A percentile compares a stretch with the other conserved stretches of the same genome.
Conservation (phyloP, 2,888 invertebrate genomes). For the Lottia gigantea region DNA sequence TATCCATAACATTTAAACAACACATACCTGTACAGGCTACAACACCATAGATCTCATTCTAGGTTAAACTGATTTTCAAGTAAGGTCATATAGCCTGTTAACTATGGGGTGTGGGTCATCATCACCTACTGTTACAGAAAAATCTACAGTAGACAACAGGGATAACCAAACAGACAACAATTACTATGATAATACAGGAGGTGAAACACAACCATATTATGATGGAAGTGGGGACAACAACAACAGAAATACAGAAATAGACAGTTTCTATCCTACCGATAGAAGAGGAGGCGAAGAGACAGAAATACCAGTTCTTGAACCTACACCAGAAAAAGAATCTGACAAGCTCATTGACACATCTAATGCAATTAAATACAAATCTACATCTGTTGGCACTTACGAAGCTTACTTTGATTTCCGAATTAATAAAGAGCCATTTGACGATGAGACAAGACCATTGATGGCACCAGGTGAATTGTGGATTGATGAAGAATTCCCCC, state of each 20-base stretch:
- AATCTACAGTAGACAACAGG: not conserved
- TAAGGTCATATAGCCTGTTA: too few species aligned
- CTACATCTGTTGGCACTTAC: constrained; percentile 26
- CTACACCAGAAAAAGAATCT: constrained; percentile 1
- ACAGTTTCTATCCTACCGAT: not conserved
- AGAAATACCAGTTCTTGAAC: not conserved
- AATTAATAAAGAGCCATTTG: constrained; percentile 27
- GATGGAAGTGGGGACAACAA: constrained; percentile 18
- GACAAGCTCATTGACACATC: constrained; percentile 6
- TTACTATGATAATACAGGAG: constrained; percentile 10
- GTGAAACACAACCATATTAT: not conserved
- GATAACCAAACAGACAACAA: constrained; percentile 6
- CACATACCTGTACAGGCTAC: too few species aligned
- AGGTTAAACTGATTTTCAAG: too few species aligned
- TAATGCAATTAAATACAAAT: constrained; percentile 13
- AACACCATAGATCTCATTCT: too few species aligned
- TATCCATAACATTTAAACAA: too few species aligned
- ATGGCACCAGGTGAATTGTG: constrained; percentile 34
- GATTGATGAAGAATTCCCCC: constrained; percentile 45
- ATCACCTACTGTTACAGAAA: constrained; percentile 2
- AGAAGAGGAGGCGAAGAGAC: not conserved
- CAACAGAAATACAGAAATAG: constrained; percentile 3
- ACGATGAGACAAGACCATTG: constrained; percentile 26
- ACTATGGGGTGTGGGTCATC: constrained; percentile 24
- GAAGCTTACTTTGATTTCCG: constrained; percentile 36